Percentiles rank a stretch among this genome's conserved stretches.
phyloP scores from a whole-genome alignment of 2,888 invertebrate genomes.

The Rhamnusium bicolor region DNA sequence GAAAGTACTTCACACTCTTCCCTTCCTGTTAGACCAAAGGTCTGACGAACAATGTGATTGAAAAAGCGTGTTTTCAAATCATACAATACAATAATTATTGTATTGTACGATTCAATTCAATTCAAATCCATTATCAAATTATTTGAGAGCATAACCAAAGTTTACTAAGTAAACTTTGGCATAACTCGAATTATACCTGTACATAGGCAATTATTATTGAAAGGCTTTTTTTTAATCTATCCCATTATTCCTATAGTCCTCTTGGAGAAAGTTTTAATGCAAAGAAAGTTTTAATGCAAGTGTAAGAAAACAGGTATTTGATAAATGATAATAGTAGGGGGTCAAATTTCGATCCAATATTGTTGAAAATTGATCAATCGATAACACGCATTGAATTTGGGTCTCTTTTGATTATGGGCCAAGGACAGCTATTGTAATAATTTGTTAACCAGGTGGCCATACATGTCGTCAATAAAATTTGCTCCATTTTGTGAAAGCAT shows the following conservation, averaged over 20 bases:
- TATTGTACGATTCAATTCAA: too few relatives aligned
- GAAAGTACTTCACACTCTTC: too few relatives aligned
- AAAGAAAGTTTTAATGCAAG: slow-evolving; percentile 14
- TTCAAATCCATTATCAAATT: too few relatives aligned
- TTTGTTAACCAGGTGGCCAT: not conserved
- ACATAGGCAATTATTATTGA: too few relatives aligned
- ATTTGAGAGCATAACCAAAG: too few relatives aligned
- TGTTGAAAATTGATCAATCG: slow-evolving; percentile 19
- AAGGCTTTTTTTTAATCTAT: not conserved
- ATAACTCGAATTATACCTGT: too few relatives aligned
- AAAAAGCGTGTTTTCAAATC: too few relatives aligned
- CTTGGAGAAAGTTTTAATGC: not conserved
- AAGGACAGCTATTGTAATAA: not conserved
- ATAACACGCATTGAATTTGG: slow-evolving; percentile 11
- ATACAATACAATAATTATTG: too few relatives aligned
- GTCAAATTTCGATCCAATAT: slow-evolving; percentile 15
- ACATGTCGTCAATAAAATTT: not conserved
- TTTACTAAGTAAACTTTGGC: too few relatives aligned
- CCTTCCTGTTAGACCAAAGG: too few relatives aligned
- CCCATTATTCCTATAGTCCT: not conserved
- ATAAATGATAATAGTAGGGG: not conserved
- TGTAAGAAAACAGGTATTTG: not conserved
- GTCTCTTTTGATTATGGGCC: not conserved
- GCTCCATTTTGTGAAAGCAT: not conserved
- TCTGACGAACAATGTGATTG: too few relatives aligned